These are phyloP conservation scores for Paramisgurnus dabryanus DNA, from an alignment of 2,113 vertebrate genomes.

Conservation along the genomic window DNA sequence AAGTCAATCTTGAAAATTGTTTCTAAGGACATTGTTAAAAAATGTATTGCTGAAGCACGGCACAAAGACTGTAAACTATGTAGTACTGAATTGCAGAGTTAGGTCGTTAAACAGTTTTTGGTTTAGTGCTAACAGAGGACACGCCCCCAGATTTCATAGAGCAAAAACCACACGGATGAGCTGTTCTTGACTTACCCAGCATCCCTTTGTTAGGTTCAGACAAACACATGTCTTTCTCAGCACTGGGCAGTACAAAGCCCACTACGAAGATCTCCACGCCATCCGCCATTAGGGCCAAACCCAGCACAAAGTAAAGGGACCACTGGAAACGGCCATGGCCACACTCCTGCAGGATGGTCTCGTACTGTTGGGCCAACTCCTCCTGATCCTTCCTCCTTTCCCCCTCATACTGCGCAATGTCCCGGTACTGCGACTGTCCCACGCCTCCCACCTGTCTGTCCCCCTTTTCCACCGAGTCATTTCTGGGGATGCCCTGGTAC, in stretches of 20 bases:
- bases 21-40: too few species aligned
- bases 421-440: slow-evolving; percentile 72
- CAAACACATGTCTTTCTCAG: slow-evolving; percentile 97
- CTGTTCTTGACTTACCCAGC: slow-evolving; percentile 84
- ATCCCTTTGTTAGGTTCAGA: slow-evolving; percentile 98
- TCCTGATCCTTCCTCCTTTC: slow-evolving; percentile 87
- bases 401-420: slow-evolving; percentile 74
- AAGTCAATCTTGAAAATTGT: too few species aligned
- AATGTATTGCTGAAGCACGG: too few species aligned
- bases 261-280: slow-evolving; percentile 97
- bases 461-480: slow-evolving; percentile 78
- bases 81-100: too few species aligned
- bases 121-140: too few species aligned
- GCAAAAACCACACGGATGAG: background rate
- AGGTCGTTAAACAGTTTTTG: too few species aligned
- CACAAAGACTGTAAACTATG: too few species aligned
- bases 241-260: slow-evolving; percentile 93
- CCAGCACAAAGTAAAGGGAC: slow-evolving; percentile 95
- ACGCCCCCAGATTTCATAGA: background rate
- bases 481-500: slow-evolving; percentile 93
- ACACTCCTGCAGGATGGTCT: slow-evolving; percentile 93
- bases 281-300: slow-evolving; percentile 94
- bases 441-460: slow-evolving; percentile 63
- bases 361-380: slow-evolving; percentile 93
- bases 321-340: slow-evolving; percentile 97